Conservation (phyloP, 2,797 vertebrate species). For the Malurus splendens region DNA sequence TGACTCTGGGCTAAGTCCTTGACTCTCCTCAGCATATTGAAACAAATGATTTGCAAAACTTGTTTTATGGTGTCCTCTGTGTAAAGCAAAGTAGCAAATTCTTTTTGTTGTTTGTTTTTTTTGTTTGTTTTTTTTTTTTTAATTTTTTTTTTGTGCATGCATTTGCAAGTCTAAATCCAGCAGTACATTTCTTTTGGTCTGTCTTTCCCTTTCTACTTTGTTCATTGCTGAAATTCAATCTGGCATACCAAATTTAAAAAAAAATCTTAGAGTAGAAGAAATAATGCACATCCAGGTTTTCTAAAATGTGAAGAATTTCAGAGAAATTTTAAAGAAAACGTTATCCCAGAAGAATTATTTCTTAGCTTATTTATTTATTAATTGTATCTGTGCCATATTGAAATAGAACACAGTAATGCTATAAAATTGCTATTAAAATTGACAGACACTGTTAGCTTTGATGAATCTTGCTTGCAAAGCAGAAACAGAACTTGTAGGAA, state of each 20-base stretch:
- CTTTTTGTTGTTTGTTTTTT: neutral
- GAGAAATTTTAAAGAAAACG: neutral
- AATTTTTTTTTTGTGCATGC: neutral
- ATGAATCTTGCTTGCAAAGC: neutral
- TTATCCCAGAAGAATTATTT: neutral
- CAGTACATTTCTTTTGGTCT: neutral
- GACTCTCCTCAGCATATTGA: neutral
- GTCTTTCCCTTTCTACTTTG: neutral
- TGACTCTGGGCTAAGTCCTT: neutral
- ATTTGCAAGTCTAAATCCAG: neutral
- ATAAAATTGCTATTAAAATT: neutral
- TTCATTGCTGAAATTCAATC: neutral
- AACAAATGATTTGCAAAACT: neutral
- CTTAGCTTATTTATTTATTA: neutral
- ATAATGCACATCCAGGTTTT: neutral
- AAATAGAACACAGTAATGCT: neutral
- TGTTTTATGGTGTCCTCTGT: neutral
- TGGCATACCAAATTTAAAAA: neutral
- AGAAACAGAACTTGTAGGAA: neutral
- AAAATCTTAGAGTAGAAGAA: neutral
- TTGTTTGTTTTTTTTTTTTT: neutral
- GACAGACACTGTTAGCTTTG: neutral
- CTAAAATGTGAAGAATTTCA: neutral
- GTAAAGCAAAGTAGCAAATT: neutral
- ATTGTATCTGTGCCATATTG: neutral